Evolutionary conservation across 2,113 vertebrate species (phyloP), one percentile per base, ranked within the genome.

Genomic region (Burhinus oedicnemus): DNA sequence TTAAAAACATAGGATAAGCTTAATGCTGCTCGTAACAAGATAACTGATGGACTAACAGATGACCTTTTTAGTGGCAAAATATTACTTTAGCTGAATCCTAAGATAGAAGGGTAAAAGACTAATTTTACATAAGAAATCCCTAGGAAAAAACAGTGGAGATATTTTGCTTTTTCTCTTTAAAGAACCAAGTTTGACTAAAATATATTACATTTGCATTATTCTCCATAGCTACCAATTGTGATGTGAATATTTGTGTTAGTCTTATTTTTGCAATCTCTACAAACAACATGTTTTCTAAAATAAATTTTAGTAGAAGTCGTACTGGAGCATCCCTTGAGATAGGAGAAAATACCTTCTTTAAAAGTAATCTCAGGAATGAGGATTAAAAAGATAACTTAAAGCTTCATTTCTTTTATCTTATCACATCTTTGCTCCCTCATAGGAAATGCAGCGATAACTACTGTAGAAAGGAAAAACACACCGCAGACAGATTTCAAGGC

Each of bases 341-440:
- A 97, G 96, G 83, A 94, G 95, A 95, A 98, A 97, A 96, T 76
- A 83, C 76, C 90, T 95, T 95, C 95, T 97, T 97, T 98, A 97
- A 95, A 98, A 98, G 90, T 97, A 97, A 98, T 98, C 97, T 95
- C 82, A 97, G 97, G 96, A 96, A 97, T 47, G 52, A 96, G 98
- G 98, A 98, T 98, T 98, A 98, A 90, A 97, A 97, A 97, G 98
- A 98, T 98, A 98, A 97, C 80, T 89, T 89, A 93, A 97, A 97
- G 97, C 89, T 97, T 97, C 96, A 97, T 98, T 98, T 98, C 96
- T 97, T 98, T 97, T 98, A 97, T 98, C 97, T 98, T 98, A 98
- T 98, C 96, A 71, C 61, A 97, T 98, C 97, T 97, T 90, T 92
- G 78, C 95, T 98, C 89, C 92, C 90, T 97, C 96, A 84, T 9